Percentiles rank a stretch among this genome's conserved stretches.
These are phyloP conservation scores for Etheostoma spectabile DNA, from an alignment of 2,113 vertebrate genomes.

Conservation along the genomic window DNA sequence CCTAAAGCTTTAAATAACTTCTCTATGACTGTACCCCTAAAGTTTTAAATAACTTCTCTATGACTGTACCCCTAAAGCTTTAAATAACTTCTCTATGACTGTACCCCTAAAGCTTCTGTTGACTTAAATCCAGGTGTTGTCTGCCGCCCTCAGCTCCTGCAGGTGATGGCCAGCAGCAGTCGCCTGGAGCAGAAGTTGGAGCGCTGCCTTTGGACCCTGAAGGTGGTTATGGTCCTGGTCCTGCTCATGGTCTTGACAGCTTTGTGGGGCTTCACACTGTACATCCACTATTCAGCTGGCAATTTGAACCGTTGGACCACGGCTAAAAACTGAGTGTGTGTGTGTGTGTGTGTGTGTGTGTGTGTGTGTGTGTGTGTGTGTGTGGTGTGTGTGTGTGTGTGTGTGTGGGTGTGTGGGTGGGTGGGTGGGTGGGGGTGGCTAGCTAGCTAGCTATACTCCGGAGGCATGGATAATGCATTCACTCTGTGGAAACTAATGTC, in stretches of 20 bases:
- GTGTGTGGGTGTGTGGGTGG: background rate
- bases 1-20: too few relatives aligned
- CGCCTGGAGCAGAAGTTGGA: constrained; percentile 88
- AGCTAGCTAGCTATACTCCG: background rate
- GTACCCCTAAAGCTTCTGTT: background rate
- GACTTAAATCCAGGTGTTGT: background rate
- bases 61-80: too few relatives aligned
- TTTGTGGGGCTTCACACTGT: constrained; percentile 82
- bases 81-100: background rate
- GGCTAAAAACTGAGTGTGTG: background rate
- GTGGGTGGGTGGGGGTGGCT: too few relatives aligned
- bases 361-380: background rate
- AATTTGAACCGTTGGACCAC: background rate
- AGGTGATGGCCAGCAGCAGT: constrained; percentile 82
- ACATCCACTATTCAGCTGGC: constrained; percentile 20
- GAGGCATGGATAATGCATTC: background rate
- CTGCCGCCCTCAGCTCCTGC: constrained; percentile 82
- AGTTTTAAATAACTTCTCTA: too few relatives aligned
- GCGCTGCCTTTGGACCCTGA: constrained; percentile 87
- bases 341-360: background rate
- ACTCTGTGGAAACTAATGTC: too few relatives aligned
- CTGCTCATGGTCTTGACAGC: constrained; percentile 82
- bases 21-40: too few relatives aligned
- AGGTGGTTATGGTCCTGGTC: constrained; percentile 83
- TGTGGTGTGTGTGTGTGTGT: background rate